These are phyloP conservation scores for Drosophila watanabei DNA, from an alignment of 1,140 invertebrate species.

Conservation along the genomic window DNA sequence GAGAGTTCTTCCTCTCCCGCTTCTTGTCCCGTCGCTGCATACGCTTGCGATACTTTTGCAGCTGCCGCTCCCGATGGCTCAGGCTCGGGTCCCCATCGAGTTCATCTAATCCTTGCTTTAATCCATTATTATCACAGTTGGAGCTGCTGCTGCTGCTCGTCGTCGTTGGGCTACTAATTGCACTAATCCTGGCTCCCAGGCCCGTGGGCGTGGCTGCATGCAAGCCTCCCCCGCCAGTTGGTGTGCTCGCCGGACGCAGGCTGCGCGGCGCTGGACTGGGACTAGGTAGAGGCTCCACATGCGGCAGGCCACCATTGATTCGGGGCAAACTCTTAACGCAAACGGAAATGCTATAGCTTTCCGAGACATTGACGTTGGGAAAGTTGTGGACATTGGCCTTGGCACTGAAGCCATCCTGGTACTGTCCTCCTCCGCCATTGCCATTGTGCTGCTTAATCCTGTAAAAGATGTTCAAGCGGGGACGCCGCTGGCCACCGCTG, in stretches of 20 bases:
- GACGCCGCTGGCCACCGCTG: slow-evolving; percentile 77
- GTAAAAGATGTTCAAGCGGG: slow-evolving; percentile 88
- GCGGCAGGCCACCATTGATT: slow-evolving; percentile 86
- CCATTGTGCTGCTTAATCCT: slow-evolving; percentile 85
- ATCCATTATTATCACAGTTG: slow-evolving; percentile 69
- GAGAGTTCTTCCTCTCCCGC: slow-evolving; percentile 58
- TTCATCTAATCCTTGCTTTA: slow-evolving; percentile 35
- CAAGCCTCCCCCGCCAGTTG: slow-evolving; percentile 63
- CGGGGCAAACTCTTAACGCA: slow-evolving; percentile 91
- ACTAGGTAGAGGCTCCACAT: slow-evolving; percentile 49
- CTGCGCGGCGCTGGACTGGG: slow-evolving; percentile 11
- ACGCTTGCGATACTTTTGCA: slow-evolving; percentile 83
- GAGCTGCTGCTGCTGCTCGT: slow-evolving; percentile 18
- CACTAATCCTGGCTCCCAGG: slow-evolving; percentile 56
- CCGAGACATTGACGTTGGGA: slow-evolving; percentile 91
- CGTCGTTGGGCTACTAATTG: slow-evolving; percentile 33
- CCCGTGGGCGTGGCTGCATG: slow-evolving; percentile 69
- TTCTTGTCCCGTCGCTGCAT: slow-evolving; percentile 83
- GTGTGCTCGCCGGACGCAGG: slow-evolving; percentile 46
- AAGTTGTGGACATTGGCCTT: slow-evolving; percentile 93
- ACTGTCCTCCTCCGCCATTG: slow-evolving; percentile 51
- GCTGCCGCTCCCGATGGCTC: slow-evolving; percentile 78
- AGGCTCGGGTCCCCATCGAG: slow-evolving; percentile 42
- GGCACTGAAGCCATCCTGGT: slow-evolving; percentile 88
- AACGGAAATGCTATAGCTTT: slow-evolving; percentile 90